Evolutionary conservation across 2,888 invertebrate species (phyloP), one percentile per base, ranked within the genome.

Genomic region (Xanthia togata): DNA sequence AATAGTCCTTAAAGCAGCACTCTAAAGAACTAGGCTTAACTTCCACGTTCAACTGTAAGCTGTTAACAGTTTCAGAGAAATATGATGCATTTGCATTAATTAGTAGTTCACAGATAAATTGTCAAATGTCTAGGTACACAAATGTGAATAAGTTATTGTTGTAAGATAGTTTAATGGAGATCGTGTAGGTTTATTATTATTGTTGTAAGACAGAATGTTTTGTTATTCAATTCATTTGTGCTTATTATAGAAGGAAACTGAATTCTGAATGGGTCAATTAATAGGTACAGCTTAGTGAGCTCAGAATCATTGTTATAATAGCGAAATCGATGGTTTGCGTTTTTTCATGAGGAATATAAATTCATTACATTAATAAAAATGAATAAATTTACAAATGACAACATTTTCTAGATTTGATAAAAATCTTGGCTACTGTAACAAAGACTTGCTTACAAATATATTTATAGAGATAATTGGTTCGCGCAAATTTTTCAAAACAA

Each of bases 1-100:
- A 78, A 76, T 68, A 81, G 81, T 83, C 72, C 73, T 84, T 78
- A 53, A 77, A 70, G 53, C 71, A 50, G 44, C 35, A 44, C 76
- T 82, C 71, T 69, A 73, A 71, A 80, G 71, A 76, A 71, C 62
- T 73, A 69, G 50, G 47, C 47, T 73, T 70, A 76, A 70, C 80
- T 82, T 70, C 44, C 26, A 71, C 47, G 55, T 68, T 68, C 38
- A 64, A 59, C 73, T 75, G 81, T 64, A 59, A 63, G 62, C 67
- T 73, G 60, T 60, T 63, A 74, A 77, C 64, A 73, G 70, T 70
- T 84, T 71, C 41, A 67, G 47, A 70, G 73, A 9, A 75, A 81
- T 82, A 72, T 67, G 76, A 67, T 81, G 72, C 62, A 73, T 81
- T 64, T 77, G 60, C 68, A 70, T 69, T 60, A 63, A 62, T 78